These are phyloP conservation scores for Clangula hyemalis DNA, from an alignment of 2,797 vertebrate species.

Conservation along the genomic window DNA sequence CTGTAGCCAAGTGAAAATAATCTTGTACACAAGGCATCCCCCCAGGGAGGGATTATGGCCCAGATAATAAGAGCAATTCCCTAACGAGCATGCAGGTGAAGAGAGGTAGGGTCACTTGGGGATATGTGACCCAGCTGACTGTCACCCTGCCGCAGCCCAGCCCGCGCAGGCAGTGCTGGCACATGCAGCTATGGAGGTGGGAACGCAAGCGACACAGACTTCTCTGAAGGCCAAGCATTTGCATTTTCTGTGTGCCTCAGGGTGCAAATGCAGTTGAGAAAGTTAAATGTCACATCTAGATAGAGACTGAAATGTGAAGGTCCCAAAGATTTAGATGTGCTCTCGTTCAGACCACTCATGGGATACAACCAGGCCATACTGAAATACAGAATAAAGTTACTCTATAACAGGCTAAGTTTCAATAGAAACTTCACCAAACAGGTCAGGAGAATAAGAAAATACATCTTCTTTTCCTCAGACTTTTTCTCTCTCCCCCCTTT, in stretches of 20 bases:
- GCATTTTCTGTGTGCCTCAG: neutral
- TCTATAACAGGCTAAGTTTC: neutral
- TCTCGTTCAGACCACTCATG: neutral
- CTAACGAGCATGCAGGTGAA: neutral
- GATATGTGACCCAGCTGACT: neutral
- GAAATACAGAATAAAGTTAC: neutral
- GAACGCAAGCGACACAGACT: neutral
- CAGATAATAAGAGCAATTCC: conserved; percentile 23
- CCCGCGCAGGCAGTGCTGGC: accelerated
- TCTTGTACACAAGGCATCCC: neutral
- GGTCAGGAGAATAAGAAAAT: neutral
- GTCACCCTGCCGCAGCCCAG: neutral
- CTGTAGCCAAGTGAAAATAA: conserved; percentile 45
- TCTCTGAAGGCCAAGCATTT: neutral
- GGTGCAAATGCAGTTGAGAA: conserved; percentile 13
- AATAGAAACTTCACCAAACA: neutral
- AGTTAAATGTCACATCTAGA: neutral
- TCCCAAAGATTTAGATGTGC: conserved; percentile 26
- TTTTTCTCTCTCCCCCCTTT: neutral
- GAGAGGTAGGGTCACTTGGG: neutral
- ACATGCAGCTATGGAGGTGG: neutral
- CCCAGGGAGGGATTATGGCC: conserved; percentile 24
- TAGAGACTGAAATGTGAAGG: conserved; percentile 18
- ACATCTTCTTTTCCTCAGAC: neutral
- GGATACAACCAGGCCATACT: neutral